These are phyloP conservation scores for Mizuhopecten yessoensis DNA, from an alignment of 1,140 invertebrate species.

Conservation along the genomic window DNA sequence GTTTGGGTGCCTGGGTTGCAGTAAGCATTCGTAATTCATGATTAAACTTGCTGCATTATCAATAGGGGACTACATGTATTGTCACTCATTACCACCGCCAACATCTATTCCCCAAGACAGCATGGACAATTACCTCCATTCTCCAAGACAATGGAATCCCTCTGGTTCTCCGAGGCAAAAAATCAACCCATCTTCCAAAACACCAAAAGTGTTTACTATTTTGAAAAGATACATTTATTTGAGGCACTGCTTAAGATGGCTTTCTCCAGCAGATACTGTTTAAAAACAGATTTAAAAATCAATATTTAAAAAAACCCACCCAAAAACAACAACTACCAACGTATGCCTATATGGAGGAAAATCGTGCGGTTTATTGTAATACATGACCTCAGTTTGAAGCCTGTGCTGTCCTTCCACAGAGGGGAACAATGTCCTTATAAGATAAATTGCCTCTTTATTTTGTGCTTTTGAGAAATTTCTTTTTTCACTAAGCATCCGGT, in stretches of 20 bases:
- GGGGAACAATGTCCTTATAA: conserved; percentile 18
- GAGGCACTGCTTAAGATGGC: conserved; percentile 13
- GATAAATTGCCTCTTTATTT: conserved; percentile 39
- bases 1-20: conserved; percentile 10
- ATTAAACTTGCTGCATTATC: conserved; percentile 28
- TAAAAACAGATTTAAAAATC: conserved; percentile 40
- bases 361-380: neutral
- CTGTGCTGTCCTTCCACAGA: neutral
- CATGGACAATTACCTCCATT: conserved; percentile 36
- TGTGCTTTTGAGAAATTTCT: conserved; percentile 39
- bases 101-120: conserved; percentile 13
- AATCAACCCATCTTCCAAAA: conserved; percentile 25
- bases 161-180: neutral
- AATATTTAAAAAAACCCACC: conserved; percentile 36
- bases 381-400: neutral
- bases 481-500: conserved; percentile 25
- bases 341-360: conserved; percentile 23
- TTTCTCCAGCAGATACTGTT: conserved; percentile 26
- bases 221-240: conserved; percentile 18
- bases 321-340: neutral
- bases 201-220: conserved; percentile 28
- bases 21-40: conserved; percentile 16
- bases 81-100: neutral
- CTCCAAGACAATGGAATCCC: neutral
- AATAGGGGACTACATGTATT: conserved; percentile 34